Evolutionary conservation across 2,797 vertebrate species (phyloP), one percentile per base, ranked within the genome.

Genomic region (Enoplosus armatus): DNA sequence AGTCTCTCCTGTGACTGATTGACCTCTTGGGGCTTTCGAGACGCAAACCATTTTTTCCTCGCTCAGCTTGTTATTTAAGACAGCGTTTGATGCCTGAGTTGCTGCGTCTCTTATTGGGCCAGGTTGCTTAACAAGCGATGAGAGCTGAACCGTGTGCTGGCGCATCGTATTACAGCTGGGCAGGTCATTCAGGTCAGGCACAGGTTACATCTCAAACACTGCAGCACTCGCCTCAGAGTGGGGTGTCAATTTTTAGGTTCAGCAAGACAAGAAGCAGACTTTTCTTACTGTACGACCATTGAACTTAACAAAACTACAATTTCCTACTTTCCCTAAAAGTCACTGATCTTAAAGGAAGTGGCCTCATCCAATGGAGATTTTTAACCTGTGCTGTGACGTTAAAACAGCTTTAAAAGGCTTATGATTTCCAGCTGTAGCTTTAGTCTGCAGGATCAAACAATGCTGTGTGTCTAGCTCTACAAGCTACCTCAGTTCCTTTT

Each of bases 1-100:
- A 1, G 12, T 48, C 6, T 35, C 47, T 80, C 37, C 48, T 26
- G 3, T 69, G 85, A 85, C 76, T 79, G 76, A 85, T 80, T 84
- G 72, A 80, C 51, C 85, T 91, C 79, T 72, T 0, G 54, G 71
- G 80, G 41, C n/a, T 74, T 83, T 82, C 26, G 45, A 58, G 71
- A 82, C 7, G 26, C 71, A 83, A 81, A 72, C 77, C 45, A 14
- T 79, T 86, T 82, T 82, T 45, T 15, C 35, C 24, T 20, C 29
- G 47, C 63, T 75, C 63, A 14, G 92, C 91, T 87, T 93, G 92
- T 93, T 91, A 94, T 93, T 91, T 84, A 90, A 94, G 85, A 81
- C 77, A 24, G 33, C 68, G 51, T 88, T 76, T 80, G 84, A 89
- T 77, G 91, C 87, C 85, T 83, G 78, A 89, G 50, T 85, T 78